A percentile compares a stretch with the other conserved stretches of the same genome.
phyloP scores from a whole-genome alignment of 2,797 vertebrate genomes.

The Gambelia wislizenii region DNA sequence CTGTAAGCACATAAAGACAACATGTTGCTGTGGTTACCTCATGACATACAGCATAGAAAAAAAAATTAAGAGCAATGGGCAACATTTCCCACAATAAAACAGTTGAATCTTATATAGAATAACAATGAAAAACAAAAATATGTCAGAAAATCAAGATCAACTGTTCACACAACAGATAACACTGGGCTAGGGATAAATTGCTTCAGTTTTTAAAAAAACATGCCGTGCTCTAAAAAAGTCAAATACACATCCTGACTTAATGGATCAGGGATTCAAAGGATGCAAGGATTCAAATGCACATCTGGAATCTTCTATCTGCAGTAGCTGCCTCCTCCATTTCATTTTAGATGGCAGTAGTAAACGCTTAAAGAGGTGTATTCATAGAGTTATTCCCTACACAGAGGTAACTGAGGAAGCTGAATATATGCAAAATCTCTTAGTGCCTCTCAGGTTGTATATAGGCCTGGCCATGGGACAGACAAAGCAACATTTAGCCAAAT shows the following conservation, averaged over 20 bases:
- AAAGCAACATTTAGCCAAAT: not conserved
- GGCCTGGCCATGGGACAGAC: not conserved
- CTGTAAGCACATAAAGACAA: not conserved
- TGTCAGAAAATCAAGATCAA: not conserved
- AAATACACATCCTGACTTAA: not conserved
- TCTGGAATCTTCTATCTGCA: not conserved
- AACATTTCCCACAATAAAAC: not conserved
- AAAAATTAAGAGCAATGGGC: not conserved
- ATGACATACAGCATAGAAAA: not conserved
- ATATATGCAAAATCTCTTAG: not conserved
- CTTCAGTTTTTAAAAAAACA: not conserved
- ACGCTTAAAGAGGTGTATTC: not conserved
- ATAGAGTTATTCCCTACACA: not conserved
- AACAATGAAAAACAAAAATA: not conserved
- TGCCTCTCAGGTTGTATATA: not conserved
- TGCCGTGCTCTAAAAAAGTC: not conserved
- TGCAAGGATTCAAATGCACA: not conserved
- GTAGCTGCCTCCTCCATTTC: not conserved
- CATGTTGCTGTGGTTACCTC: not conserved
- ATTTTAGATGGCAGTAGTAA: not conserved
- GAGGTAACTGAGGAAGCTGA: not conserved
- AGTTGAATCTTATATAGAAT: not conserved
- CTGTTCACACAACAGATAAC: not conserved
- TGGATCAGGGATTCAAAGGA: not conserved
- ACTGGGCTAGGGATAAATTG: not conserved